Percentiles rank a stretch among this genome's conserved stretches.
Conservation (phyloP, 2,888 invertebrate species). For the Xestia ashworthii region DNA sequence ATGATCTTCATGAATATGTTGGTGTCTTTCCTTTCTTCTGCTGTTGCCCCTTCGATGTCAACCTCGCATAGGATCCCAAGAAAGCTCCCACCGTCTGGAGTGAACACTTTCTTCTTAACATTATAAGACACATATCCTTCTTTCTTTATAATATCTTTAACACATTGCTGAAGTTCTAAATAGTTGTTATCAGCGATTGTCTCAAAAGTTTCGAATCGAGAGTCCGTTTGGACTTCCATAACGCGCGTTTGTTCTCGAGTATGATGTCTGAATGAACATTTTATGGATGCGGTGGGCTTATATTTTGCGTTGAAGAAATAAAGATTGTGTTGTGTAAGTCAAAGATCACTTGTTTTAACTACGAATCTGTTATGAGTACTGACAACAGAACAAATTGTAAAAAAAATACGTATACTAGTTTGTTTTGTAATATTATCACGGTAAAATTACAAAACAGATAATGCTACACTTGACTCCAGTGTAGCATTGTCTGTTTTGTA, state of each 20-base stretch:
- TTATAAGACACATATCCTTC: conserved; percentile 64
- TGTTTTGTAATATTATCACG: neutral
- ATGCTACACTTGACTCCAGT: too few species aligned
- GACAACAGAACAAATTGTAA: neutral
- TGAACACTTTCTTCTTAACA: conserved; percentile 54
- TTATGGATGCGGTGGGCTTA: neutral
- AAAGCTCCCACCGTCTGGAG: conserved; percentile 68
- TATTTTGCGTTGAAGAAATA: conserved; percentile 2
- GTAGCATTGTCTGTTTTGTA: too few species aligned
- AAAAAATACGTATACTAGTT: neutral
- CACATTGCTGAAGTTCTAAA: conserved; percentile 51
- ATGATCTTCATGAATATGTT: conserved; percentile 75
- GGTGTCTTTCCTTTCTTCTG: conserved; percentile 64
- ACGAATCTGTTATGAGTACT: neutral
- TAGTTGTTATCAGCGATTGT: conserved; percentile 12
- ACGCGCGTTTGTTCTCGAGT: conserved; percentile 1
- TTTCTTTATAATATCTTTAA: conserved; percentile 65
- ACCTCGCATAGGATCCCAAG: conserved; percentile 69
- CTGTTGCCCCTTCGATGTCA: conserved; percentile 69
- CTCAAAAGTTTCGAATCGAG: conserved; percentile 26
- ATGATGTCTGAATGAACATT: neutral
- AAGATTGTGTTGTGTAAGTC: conserved; percentile 7
- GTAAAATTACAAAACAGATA: neutral
- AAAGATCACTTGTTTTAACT: conserved; percentile 1
- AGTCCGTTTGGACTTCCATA: conserved; percentile 28